phyloP scores from a whole-genome alignment of 2,113 vertebrate species.

The Quiscalus mexicanus region DNA sequence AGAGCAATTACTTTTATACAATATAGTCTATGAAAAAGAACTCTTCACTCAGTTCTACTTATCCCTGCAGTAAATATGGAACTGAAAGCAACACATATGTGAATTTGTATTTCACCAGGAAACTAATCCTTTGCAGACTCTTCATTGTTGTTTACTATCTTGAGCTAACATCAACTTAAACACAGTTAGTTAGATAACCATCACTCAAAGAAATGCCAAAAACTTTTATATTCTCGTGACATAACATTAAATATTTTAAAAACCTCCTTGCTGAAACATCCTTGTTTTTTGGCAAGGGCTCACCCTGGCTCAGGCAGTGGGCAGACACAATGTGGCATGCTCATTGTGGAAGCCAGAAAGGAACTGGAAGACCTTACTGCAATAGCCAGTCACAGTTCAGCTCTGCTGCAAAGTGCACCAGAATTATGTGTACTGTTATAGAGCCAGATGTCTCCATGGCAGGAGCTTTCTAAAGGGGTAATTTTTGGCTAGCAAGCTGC shows the following conservation, averaged over 20 bases:
- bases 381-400: not conserved
- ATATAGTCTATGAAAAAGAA: not conserved
- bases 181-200: not conserved
- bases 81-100: not conserved
- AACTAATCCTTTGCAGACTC: not conserved
- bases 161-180: not conserved
- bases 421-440: not conserved
- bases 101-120: not conserved
- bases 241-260: not conserved
- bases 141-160: not conserved
- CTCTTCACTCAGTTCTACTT: not conserved
- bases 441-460: not conserved
- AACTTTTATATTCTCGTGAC: not conserved
- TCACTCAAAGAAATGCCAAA: not conserved
- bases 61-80: not conserved
- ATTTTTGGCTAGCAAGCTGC: not conserved
- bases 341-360: not conserved
- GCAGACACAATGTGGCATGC: not conserved
- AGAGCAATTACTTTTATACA: not conserved
- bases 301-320: not conserved
- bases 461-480: not conserved
- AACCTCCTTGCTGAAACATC: not conserved
- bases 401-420: not conserved
- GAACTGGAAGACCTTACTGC: not conserved
- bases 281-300: not conserved